These are phyloP conservation scores for Thalassoma bifasciatum DNA, from an alignment of 2,113 vertebrate species.

Conservation along the genomic window DNA sequence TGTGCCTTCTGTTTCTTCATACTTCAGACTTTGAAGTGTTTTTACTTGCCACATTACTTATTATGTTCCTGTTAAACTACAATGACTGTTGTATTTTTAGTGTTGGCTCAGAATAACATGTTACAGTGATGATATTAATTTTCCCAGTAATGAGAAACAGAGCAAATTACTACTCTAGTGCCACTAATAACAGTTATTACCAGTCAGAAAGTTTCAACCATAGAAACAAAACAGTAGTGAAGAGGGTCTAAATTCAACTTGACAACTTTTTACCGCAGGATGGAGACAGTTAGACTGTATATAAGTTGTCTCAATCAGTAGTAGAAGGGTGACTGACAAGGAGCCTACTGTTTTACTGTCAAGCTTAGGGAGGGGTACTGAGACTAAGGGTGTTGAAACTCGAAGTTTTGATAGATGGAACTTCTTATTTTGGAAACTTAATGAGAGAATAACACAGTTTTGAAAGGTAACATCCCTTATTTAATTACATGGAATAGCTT, in stretches of 20 bases:
- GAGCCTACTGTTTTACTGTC: too few relatives aligned
- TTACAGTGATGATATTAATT: slow-evolving; percentile 52
- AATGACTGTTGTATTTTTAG: slow-evolving; percentile 39
- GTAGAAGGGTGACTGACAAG: too few relatives aligned
- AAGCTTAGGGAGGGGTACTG: too few relatives aligned
- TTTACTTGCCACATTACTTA: slow-evolving; percentile 5
- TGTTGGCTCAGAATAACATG: slow-evolving; percentile 29
- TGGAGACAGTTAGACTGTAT: too few relatives aligned
- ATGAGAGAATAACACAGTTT: not conserved
- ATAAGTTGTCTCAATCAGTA: too few relatives aligned
- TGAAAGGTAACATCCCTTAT: not conserved
- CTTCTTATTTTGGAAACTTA: slow-evolving; percentile 2
- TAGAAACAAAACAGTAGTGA: too few relatives aligned
- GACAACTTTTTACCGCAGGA: too few relatives aligned
- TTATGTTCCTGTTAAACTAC: slow-evolving; percentile 5
- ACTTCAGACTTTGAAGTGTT: not conserved
- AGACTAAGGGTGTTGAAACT: too few relatives aligned
- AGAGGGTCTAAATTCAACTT: too few relatives aligned
- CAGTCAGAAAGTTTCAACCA: slow-evolving; percentile 65
- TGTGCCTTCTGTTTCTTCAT: not conserved
- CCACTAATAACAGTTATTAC: slow-evolving; percentile 74
- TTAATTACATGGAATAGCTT: not conserved
- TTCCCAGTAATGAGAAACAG: slow-evolving; percentile 52
- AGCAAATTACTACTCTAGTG: slow-evolving; percentile 51
- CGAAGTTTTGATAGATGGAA: too few relatives aligned